Evolutionary conservation across 23 tunicate species (phyloP), one percentile per base, ranked within the genome.

Genomic region (Diplosoma virens): DNA sequence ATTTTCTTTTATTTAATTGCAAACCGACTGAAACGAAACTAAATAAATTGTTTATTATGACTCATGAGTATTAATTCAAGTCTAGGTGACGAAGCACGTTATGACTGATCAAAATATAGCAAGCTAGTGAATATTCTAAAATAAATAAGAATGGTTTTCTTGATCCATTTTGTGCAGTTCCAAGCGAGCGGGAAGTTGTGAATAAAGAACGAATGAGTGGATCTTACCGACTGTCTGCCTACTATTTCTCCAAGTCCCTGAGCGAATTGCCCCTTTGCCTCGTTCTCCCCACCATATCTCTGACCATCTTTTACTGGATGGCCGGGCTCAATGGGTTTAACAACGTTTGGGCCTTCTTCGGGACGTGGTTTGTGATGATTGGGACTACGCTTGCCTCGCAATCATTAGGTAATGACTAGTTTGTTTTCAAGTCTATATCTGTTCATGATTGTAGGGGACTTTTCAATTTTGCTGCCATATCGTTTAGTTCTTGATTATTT

Each of bases 161-260:
- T n/a, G n/a, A n/a, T 7, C n/a, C 7, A 41, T 41, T 41, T 9
- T 9, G 9, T 9, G 33, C 71, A 89, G 97, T 90, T 79, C 97
- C 97, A 29, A 84, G 89, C 63, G 97, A 90, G 53, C 68, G 97
- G 0, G 83, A 87, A 66, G 97, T 90, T 26, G 76, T 90, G 18
- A 90, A 90, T 48, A 90, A 90, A 50, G 90, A 90, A 47, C 70
- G 89, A 1, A 79, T 83, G 89, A 80, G 90, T 50, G 97, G 97
- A 14, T 71, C 89, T 53, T 90, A 90, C 58, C 88, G 96, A 11
- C 31, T 90, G 37, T 90, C 97, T 9, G 81, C 97, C 21, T 90
- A 84, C 73, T 84, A 84, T 67, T 21, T 84, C 11, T 82, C 90
- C 27, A 84, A 84, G 58, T 20, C 80, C 3, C n/a, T 79, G 48